Base-by-base conservation (phyloP, 1,140 invertebrate species). In the Rhagoletis pomonella region DNA sequence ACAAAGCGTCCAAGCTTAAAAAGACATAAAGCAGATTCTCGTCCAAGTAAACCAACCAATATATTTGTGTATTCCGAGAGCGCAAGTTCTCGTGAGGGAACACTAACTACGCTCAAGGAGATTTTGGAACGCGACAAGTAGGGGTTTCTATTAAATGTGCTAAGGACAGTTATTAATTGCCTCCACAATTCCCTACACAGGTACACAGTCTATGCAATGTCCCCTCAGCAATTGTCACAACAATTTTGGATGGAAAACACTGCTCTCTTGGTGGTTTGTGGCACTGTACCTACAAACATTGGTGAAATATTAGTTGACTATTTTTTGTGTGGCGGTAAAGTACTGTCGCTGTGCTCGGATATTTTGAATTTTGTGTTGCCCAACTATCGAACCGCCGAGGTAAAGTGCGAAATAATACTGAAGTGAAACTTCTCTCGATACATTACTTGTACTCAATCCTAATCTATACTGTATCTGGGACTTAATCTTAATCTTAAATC, bases 281-380 rank as follows among this genome's bases (percentile, higher is more conserved):
- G 97, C 0, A 95, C 95, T 88, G 94, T 97, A 4, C 95, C 95
- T 1, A 94, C 95, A 0, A 93, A 95, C 67, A 93, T 96, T 17
- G 95, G 96, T 0, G 94, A 95, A 4, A 94, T 95, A 58, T 93
- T 97, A 7, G 93, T 97, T 0, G 95, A 96, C n/a, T 97, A 96
- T 89, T 94, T 97, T 73, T 93, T 97, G 9, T 94, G 94, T 7
- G 96, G 96, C 4, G 97, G 97, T 4, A 95, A 95, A 89, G 92
- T 98, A n/a, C 93, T 98, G 0, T 97, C 96, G 58, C 94, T 98
- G 10, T 97, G 97, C 90, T 97, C 97, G 1, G 97, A 98, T 92
- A 94, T 97, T 29, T 93, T 97, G 10, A 96, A 97, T 88, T 94
- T 96, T 47, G 95, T 97, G 10, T 93, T 97, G 88, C 96, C 96